Evolutionary conservation across 1,140 invertebrate genomes (phyloP).

Genomic region (Drosophila triauraria): DNA sequence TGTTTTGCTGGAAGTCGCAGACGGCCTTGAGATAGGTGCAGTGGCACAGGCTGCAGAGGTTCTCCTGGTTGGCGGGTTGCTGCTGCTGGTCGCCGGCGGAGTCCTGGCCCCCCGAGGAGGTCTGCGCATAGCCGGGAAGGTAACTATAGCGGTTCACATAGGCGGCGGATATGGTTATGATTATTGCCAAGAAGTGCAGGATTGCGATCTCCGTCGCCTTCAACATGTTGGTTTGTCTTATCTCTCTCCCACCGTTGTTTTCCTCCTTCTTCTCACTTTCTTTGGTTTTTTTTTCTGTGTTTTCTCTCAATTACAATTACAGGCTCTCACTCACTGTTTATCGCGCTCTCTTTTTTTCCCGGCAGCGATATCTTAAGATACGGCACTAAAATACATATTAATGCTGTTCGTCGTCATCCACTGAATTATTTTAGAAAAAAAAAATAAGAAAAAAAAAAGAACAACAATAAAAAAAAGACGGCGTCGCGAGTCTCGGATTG

Average conservation of each 20-base stretch:
- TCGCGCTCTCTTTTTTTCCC: background rate
- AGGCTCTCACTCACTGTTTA: constrained; percentile 3
- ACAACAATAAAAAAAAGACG: constrained; percentile 17
- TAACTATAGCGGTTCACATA: constrained; percentile 1
- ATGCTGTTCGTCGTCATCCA: constrained; percentile 55
- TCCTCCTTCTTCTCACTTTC: background rate
- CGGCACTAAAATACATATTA: constrained; percentile 66
- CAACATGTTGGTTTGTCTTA: background rate
- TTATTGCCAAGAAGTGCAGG: background rate
- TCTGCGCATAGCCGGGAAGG: constrained; percentile 11
- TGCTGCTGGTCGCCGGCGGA: background rate
- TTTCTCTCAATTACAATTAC: constrained; percentile 7
- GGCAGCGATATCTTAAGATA: constrained; percentile 24
- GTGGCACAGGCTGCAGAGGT: constrained; percentile 47
- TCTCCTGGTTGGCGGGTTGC: constrained; percentile 1
- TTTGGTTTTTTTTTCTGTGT: background rate
- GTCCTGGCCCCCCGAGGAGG: constrained; percentile 1
- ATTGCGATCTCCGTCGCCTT: background rate
- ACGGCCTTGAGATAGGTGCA: constrained; percentile 15
- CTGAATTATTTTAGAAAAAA: constrained; percentile 47
- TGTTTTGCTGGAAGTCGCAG: constrained; percentile 51
- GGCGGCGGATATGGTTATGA: background rate
- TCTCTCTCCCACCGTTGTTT: background rate
- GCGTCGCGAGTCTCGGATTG: constrained; percentile 4
- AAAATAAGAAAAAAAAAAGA: constrained; percentile 31